Conservation (phyloP, 2,888 invertebrate species). For the Thera obeliscata region DNA sequence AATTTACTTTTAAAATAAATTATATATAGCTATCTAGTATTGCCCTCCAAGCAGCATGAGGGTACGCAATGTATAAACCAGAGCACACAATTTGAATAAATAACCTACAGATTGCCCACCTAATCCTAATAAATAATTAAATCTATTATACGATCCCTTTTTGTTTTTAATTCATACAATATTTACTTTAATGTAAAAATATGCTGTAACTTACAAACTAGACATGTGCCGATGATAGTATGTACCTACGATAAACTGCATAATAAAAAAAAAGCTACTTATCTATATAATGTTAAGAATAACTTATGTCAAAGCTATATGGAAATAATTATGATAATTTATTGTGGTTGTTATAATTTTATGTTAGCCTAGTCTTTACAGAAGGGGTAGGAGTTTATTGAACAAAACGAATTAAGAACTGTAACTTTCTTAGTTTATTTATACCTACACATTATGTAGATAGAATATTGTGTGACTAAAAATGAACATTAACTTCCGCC, state of each 20-base stretch:
- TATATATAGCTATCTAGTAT: too few relatives aligned
- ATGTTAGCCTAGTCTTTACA: slow-evolving; percentile 58
- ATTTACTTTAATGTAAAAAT: not conserved
- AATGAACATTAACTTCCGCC: not conserved
- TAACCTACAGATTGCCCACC: too few relatives aligned
- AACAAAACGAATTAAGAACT: slow-evolving; percentile 47
- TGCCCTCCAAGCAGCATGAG: too few relatives aligned
- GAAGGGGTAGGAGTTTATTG: slow-evolving; percentile 43
- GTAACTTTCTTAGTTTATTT: slow-evolving; percentile 21
- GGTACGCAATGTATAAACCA: too few relatives aligned
- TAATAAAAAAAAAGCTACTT: slow-evolving; percentile 31
- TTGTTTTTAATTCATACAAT: too few relatives aligned
- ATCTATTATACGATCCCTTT: too few relatives aligned
- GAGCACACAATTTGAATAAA: too few relatives aligned
- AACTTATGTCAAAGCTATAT: slow-evolving; percentile 40
- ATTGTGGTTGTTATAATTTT: slow-evolving; percentile 51
- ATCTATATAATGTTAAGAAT: slow-evolving; percentile 41
- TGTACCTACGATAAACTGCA: slow-evolving; percentile 22
- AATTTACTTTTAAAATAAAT: too few relatives aligned
- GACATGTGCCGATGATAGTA: slow-evolving; percentile 4
- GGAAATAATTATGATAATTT: slow-evolving; percentile 45
- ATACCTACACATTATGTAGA: not conserved
- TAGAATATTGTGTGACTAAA: slow-evolving; percentile 4
- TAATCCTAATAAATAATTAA: too few relatives aligned
- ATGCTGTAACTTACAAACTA: not conserved